Percentiles rank a stretch among this genome's conserved stretches.
Conservation (phyloP, 2,888 invertebrate genomes). For the Podabrus alpinus region DNA sequence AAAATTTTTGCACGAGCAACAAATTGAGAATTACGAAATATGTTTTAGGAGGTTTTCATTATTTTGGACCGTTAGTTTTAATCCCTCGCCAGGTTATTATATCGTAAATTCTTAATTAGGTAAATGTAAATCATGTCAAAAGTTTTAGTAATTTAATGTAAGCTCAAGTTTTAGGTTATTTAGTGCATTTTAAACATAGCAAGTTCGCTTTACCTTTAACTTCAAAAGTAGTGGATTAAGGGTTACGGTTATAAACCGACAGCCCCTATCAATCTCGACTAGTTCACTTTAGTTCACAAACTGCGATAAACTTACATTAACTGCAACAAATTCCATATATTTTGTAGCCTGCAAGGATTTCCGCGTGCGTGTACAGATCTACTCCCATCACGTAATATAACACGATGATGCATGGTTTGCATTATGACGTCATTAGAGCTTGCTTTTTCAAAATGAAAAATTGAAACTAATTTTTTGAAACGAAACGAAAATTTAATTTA, state of each 20-base stretch:
- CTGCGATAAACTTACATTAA: constrained; percentile 40
- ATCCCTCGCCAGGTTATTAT: neutral
- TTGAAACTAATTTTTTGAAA: neutral
- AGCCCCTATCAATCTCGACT: constrained; percentile 33
- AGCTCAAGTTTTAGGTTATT: neutral
- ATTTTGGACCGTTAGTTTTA: neutral
- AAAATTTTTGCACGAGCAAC: neutral
- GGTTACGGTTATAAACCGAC: constrained; percentile 23
- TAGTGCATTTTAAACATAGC: neutral
- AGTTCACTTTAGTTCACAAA: constrained; percentile 27
- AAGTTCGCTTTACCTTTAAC: neutral
- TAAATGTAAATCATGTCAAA: neutral
- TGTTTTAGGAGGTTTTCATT: neutral
- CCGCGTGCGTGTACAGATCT: constrained; percentile 33
- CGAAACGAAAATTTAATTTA: neutral
- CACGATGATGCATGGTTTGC: constrained; percentile 22
- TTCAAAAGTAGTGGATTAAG: constrained; percentile 20
- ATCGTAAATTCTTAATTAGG: neutral
- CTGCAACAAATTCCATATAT: constrained; percentile 37
- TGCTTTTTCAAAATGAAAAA: neutral
- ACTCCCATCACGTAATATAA: constrained; percentile 18
- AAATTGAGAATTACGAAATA: neutral
- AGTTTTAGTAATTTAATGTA: neutral
- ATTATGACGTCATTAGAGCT: constrained; percentile 15
- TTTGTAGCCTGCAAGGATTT: constrained; percentile 35